phyloP scores from a whole-genome alignment of 2,113 vertebrate genomes.

The Geothlypis trichas region DNA sequence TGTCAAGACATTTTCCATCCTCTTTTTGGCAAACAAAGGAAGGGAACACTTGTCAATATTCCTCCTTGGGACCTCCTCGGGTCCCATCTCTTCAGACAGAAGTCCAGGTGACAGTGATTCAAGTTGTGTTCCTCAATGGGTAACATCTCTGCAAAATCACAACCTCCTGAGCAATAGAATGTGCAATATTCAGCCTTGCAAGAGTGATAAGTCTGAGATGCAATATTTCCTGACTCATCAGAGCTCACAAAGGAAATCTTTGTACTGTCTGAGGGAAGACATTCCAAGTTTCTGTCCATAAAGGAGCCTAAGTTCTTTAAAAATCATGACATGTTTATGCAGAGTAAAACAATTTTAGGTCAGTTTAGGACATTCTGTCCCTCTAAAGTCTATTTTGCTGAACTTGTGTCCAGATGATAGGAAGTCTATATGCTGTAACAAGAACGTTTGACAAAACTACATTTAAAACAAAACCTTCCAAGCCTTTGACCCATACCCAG shows the following conservation, averaged over 20 bases:
- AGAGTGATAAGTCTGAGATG: constrained; percentile 10
- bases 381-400: neutral
- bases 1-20: neutral
- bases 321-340: constrained; percentile 16
- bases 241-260: constrained; percentile 36
- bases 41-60: neutral
- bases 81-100: neutral
- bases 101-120: neutral
- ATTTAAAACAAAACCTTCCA: neutral
- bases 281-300: constrained; percentile 41
- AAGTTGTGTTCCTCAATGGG: neutral
- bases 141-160: neutral
- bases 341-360: constrained; percentile 21
- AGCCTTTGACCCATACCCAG: neutral
- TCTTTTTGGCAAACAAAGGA: neutral
- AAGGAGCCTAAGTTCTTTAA: neutral
- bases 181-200: neutral
- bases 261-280: neutral
- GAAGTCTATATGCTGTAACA: neutral
- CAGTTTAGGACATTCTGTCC: neutral
- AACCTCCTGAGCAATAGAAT: neutral
- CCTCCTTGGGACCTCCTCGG: neutral
- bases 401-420: neutral
- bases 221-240: neutral
- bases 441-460: neutral